Evolutionary conservation across 2,113 vertebrate species (phyloP).

Genomic region (Sphyrna mokarran): DNA sequence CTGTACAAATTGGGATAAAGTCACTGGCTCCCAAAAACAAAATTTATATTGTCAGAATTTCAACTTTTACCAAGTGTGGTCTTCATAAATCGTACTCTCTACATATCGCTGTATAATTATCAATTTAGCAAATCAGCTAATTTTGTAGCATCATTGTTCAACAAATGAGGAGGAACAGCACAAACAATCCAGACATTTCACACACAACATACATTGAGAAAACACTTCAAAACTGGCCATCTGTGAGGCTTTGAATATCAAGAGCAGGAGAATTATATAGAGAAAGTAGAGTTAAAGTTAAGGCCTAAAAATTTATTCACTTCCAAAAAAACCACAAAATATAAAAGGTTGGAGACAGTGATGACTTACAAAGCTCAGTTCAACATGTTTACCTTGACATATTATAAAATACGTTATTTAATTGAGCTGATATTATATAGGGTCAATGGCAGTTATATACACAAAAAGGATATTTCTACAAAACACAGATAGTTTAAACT

Average conservation of each 20-base stretch:
- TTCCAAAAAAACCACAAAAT: neutral
- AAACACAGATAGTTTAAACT: no score
- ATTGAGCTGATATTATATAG: neutral
- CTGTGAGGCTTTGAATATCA: no score
- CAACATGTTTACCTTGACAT: neutral
- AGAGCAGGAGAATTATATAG: no score
- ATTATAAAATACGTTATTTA: no score
- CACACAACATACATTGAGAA: neutral
- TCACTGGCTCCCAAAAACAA: neutral
- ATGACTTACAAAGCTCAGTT: neutral
- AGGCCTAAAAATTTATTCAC: neutral
- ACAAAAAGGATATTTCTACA: neutral
- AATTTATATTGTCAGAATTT: neutral
- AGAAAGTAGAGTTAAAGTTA: conserved; percentile 5
- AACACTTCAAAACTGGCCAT: neutral
- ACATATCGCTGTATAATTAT: neutral
- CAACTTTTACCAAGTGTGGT: neutral
- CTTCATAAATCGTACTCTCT: neutral
- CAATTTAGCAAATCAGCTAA: neutral
- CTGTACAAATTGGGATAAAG: neutral
- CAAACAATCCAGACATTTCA: no score
- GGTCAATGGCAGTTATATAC: neutral
- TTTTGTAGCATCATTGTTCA: neutral
- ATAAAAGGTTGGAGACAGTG: neutral
- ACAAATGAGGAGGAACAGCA: no score